phyloP scores from a whole-genome alignment of 2,797 vertebrate genomes.

The Neosalanx taihuensis region DNA sequence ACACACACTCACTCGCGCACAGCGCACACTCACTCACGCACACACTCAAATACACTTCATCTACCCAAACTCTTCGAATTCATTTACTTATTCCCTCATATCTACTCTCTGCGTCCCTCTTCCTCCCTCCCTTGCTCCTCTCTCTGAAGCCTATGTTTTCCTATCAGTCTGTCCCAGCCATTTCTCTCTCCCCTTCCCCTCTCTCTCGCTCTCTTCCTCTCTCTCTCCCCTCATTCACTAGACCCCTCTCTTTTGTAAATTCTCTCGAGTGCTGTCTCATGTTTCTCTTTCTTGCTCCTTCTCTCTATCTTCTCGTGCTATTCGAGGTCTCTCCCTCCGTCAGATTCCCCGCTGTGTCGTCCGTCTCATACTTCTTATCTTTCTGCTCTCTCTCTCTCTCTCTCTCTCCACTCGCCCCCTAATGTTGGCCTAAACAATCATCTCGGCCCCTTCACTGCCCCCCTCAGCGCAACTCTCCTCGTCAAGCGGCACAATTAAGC shows the following conservation, averaged over 20 bases:
- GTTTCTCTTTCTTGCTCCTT: slow-evolving; percentile 27
- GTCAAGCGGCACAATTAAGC: neutral
- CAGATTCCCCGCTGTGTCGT: neutral
- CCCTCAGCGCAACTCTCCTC: neutral
- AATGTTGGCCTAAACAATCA: neutral
- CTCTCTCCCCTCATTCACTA: slow-evolving; percentile 15
- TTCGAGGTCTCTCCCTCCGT: slow-evolving; percentile 10
- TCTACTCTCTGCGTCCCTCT: slow-evolving; percentile 25
- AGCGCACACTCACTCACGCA: neutral
- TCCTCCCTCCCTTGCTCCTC: neutral
- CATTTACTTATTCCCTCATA: slow-evolving; percentile 53
- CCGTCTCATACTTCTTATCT: neutral
- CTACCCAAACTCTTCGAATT: slow-evolving; percentile 48
- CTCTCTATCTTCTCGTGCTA: slow-evolving; percentile 24
- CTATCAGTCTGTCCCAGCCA: slow-evolving; percentile 3
- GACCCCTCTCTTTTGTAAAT: slow-evolving; percentile 17
- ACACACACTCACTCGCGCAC: slow-evolving; percentile 2
- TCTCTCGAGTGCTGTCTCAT: slow-evolving; percentile 34
- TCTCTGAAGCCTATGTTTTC: neutral
- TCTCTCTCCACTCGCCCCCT: neutral
- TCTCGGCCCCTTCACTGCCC: too few relatives aligned
- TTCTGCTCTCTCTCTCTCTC: neutral
- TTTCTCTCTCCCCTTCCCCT: slow-evolving; percentile 15
- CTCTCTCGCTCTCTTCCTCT: neutral
- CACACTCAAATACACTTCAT: slow-evolving; percentile 10